Base-by-base conservation (phyloP, 1,140 invertebrate species). In the Solenopsis fugax region DNA sequence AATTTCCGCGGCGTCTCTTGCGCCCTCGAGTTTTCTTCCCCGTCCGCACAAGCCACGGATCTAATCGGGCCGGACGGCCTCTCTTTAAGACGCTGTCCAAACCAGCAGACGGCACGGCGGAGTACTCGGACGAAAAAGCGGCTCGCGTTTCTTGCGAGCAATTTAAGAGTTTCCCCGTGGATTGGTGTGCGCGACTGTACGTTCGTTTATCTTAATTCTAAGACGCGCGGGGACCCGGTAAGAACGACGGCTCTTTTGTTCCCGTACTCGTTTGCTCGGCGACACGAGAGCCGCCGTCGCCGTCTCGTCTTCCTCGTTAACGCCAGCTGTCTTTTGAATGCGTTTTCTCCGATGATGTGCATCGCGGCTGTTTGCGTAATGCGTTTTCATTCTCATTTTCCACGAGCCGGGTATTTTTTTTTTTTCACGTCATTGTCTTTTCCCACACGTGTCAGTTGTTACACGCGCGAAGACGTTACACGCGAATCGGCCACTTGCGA, bases 191-290 rank as follows among this genome's bases (percentile, higher is more conserved):
- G 62, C 62, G 60, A 80, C 73, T 62, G 71, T 78, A 87, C 85
- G 64, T 89, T 87, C 85, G 65, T 90, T 89, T 84, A 90, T 87
- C 88, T 84, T 77, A 58, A 50, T 86, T 81, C 76, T 29, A 34
- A 76, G 73, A 75, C 21, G 4, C 41, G 41, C 29, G 58, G 10
- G 12, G 52, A 16, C 34, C 16, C 10, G 24, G 58, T 81, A 77
- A 67, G 41, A 75, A 84, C 65, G 24, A 29, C 0, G 2, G 16
- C 10, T 73, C 67, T 50, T 84, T 84, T 84, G 54, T 84, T 75
- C 41, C 54, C 12, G 10, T n/a, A 34, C 45, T 75, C 21, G 29
- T 87, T 78, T 45, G 65, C 16, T 69, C 37, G 1, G 16, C 10
- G 21, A 41, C 6, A 64, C 62, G 18, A 13, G 18, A 45, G 9